These are phyloP conservation scores for Dallia pectoralis DNA, from an alignment of 2,797 vertebrate genomes.

Conservation along the genomic window DNA sequence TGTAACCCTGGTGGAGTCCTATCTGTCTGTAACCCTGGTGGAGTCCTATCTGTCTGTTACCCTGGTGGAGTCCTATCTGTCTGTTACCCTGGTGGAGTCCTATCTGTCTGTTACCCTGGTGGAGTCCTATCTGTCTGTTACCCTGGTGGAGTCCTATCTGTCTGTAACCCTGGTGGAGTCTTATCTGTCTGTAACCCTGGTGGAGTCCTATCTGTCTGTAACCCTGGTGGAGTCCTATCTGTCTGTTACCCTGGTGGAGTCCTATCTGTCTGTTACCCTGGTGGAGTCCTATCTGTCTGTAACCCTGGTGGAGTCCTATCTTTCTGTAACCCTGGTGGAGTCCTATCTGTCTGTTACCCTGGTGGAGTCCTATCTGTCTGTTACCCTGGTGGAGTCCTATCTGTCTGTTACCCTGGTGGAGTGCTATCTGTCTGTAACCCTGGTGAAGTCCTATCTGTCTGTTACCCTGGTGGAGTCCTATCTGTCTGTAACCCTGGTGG, in stretches of 20 bases:
- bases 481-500: constrained; percentile 19
- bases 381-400: constrained; percentile 26
- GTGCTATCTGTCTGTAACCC: constrained; percentile 20
- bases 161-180: constrained; percentile 24
- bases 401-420: constrained; percentile 22
- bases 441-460: constrained; percentile 26
- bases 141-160: constrained; percentile 25
- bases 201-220: constrained; percentile 26
- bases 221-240: constrained; percentile 25
- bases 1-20: constrained; percentile 25
- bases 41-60: constrained; percentile 23
- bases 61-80: constrained; percentile 26
- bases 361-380: constrained; percentile 25
- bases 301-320: constrained; percentile 24
- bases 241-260: constrained; percentile 23
- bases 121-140: constrained; percentile 24
- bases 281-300: constrained; percentile 27
- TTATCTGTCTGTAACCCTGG: constrained; percentile 20
- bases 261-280: constrained; percentile 20
- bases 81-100: constrained; percentile 24
- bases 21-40: constrained; percentile 21
- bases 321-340: constrained; percentile 24
- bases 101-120: constrained; percentile 21
- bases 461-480: constrained; percentile 25
- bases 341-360: constrained; percentile 20